Base-by-base conservation (phyloP, 23 tunicate species). In the Styela clava region DNA sequence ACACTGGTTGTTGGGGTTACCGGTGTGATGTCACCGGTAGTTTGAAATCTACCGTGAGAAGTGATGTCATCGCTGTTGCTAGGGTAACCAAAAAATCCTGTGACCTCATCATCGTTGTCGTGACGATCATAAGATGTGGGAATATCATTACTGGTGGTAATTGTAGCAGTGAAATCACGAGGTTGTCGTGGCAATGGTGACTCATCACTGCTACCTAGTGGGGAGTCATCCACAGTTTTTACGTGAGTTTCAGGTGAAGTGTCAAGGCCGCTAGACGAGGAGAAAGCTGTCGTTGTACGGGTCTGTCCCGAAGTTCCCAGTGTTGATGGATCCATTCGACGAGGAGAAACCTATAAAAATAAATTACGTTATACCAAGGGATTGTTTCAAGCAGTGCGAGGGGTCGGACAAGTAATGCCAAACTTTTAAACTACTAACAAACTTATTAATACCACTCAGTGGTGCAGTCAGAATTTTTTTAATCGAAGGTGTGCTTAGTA, bases 251-350 rank as follows among this genome's bases (percentile, higher is more conserved):
- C 71, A 22, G 71, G 31, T 0, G 71, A 67, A 18, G 71, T 29
- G 31, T 67, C 71, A 16, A 67, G 71, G 31, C 71, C 71, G 22
- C 71, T 67, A 16, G 71, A 67, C 22, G 71, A 25, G 16, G 56
- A 7, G 12, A 5, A 44, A 44, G 71, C 22, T 25, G 71, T 67
- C 16, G 31, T 27, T 25, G 71, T 27, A 18, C 31, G 71, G 16
- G 71, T 67, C 0, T 27, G 12, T 25, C 32, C 71, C 19, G 71
- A 1, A 18, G 71, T 67, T 0, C 32, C 71, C 16, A 67, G 22
- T 0, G 71, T 67, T 29, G 71, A 67, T 27, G 71, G 71, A 18
- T 67, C 71, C 19, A 24, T 67, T 22, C 16, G 32, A 22, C 71
- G 71, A 12, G 23, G 71, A 18, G 71, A 67, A 27, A 67, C 71